phyloP scores from a whole-genome alignment of 1,140 invertebrate genomes.

The Diorhabda sublineata region DNA sequence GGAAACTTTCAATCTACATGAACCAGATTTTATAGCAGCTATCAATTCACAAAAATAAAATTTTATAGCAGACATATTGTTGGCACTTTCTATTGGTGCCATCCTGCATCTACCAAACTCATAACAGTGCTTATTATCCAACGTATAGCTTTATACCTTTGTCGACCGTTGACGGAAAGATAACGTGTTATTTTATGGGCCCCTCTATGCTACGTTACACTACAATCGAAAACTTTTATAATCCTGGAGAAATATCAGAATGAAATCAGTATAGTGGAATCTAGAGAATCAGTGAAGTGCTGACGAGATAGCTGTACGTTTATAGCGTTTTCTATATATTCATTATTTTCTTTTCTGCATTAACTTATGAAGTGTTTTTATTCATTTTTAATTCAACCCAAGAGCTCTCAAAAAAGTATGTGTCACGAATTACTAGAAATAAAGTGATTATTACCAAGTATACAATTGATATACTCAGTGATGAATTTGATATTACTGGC shows the following conservation, averaged over 20 bases:
- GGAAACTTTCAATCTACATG: no score
- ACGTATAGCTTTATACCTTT: neutral
- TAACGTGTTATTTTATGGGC: neutral
- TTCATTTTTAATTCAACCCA: no score
- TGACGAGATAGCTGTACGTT: neutral
- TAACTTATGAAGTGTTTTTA: no score
- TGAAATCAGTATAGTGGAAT: neutral
- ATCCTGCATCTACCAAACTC: neutral
- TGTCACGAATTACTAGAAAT: no score
- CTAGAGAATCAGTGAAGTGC: neutral
- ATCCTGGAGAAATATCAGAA: conserved; percentile 2
- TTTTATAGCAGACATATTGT: neutral
- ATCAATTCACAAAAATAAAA: no score
- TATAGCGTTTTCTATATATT: neutral
- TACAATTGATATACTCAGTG: no score
- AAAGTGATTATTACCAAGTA: no score
- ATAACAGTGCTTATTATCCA: neutral
- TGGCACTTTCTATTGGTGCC: neutral
- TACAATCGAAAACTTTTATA: conserved; percentile 3
- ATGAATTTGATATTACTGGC: no score
- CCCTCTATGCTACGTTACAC: neutral
- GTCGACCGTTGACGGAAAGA: neutral
- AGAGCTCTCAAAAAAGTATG: no score
- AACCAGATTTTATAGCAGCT: no score
- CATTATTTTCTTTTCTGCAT: neutral